phyloP scores from a whole-genome alignment of 2,888 invertebrate species.

The Lamproptera curius region DNA sequence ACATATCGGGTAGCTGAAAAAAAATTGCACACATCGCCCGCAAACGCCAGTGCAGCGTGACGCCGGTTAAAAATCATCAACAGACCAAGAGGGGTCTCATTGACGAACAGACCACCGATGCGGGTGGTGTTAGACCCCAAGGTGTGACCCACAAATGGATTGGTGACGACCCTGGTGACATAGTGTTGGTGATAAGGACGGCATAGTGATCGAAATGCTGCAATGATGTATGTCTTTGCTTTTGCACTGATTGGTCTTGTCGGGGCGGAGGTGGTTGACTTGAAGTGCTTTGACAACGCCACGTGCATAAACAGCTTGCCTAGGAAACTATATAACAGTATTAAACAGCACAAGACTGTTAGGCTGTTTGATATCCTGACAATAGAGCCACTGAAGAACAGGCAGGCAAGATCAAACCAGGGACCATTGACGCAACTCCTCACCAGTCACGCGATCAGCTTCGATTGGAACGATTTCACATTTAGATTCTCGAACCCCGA shows the following conservation, averaged over 20 bases:
- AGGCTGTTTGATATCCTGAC: constrained; percentile 74
- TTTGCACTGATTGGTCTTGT: constrained; percentile 52
- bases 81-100: constrained; percentile 57
- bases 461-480: constrained; percentile 75
- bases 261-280: constrained; percentile 49
- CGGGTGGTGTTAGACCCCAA: constrained; percentile 49
- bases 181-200: constrained; percentile 39
- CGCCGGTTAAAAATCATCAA: constrained; percentile 71
- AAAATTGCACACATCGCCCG: constrained; percentile 53
- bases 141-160: constrained; percentile 73
- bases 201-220: constrained; percentile 62
- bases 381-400: constrained; percentile 68
- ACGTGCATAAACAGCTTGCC: constrained; percentile 77
- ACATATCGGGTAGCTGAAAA: constrained; percentile 42
- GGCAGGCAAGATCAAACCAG: constrained; percentile 56
- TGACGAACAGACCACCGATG: constrained; percentile 62
- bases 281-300: constrained; percentile 79
- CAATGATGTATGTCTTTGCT: constrained; percentile 53
- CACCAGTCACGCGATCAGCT: constrained; percentile 71
- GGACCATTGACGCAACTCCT: constrained; percentile 62
- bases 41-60: constrained; percentile 60
- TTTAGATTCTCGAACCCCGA: constrained; percentile 69
- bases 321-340: constrained; percentile 67
- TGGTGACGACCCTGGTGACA: constrained; percentile 51
- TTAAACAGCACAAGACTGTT: constrained; percentile 72